Percentiles rank a stretch among this genome's conserved stretches.
phyloP scores from a whole-genome alignment of 1,140 invertebrate genomes.

The Thrips palmi region DNA sequence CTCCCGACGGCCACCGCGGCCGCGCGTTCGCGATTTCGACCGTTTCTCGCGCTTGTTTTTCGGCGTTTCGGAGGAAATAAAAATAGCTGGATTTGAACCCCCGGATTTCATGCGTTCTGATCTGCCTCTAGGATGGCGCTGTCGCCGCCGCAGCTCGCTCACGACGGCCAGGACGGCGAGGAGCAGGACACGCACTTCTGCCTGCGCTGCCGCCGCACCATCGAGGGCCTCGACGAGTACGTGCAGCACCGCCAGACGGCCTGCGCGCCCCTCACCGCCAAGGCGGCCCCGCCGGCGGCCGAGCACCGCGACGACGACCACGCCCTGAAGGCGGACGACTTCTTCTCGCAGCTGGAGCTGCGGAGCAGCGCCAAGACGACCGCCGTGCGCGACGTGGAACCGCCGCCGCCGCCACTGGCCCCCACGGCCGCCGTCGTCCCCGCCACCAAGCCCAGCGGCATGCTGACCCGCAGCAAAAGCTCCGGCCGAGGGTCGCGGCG shows the following conservation, averaged over 20 bases:
- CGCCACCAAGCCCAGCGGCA: conserved; percentile 20
- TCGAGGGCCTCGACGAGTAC: conserved; percentile 63
- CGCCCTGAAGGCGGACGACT: conserved; percentile 54
- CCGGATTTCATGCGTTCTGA: too few relatives aligned
- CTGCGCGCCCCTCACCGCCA: conserved; percentile 22
- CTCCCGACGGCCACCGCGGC: too few relatives aligned
- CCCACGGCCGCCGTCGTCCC: conserved; percentile 20
- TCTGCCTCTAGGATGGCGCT: too few relatives aligned
- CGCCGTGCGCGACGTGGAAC: background rate
- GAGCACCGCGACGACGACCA: conserved; percentile 21
- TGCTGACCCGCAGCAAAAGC: conserved; percentile 25
- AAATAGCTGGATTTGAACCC: too few relatives aligned
- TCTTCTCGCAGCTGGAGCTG: conserved; percentile 67
- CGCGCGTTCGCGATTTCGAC: too few relatives aligned
- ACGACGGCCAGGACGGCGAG: conserved; percentile 30
- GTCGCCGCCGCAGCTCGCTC: background rate
- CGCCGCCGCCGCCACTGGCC: conserved; percentile 20
- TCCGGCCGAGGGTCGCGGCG: conserved; percentile 16
- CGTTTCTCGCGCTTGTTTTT: too few relatives aligned
- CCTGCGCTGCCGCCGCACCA: conserved; percentile 63
- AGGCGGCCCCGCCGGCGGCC: background rate
- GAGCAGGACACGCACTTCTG: conserved; percentile 69
- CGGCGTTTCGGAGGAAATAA: too few relatives aligned
- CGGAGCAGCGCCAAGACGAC: conserved; percentile 48
- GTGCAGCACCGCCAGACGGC: conserved; percentile 54